Evolutionary conservation across 2,113 vertebrate genomes (phyloP).

Genomic region (Pelmatolapia mariae): DNA sequence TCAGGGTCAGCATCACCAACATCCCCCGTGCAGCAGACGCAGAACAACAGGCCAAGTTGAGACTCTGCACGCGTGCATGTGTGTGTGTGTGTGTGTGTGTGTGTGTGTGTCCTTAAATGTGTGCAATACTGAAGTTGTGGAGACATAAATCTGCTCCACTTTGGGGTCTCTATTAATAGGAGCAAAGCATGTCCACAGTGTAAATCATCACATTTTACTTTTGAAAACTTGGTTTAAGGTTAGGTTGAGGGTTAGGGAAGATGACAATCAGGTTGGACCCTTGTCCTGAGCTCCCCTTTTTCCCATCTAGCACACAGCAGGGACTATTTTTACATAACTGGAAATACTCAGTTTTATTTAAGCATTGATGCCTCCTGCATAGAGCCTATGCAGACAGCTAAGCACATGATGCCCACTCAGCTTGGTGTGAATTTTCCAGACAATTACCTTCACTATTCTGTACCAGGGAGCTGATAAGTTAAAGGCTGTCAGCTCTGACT

Average conservation of each 20-base stretch:
- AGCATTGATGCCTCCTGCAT: background rate
- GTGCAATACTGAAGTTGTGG: background rate
- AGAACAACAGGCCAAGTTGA: conserved; percentile 15
- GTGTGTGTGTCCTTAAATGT: conserved; percentile 7
- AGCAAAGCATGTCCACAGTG: background rate
- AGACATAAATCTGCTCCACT: background rate
- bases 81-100: conserved; percentile 10
- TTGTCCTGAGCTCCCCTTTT: background rate
- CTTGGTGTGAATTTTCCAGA: background rate
- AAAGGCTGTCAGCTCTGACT: background rate
- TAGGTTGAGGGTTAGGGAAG: background rate
- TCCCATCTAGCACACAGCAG: background rate
- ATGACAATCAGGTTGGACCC: background rate
- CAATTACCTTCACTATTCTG: background rate
- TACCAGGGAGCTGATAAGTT: background rate
- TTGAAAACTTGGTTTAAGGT: background rate
- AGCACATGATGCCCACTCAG: background rate
- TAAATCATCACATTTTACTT: background rate
- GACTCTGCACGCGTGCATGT: background rate
- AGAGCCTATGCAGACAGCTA: background rate
- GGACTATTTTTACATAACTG: background rate
- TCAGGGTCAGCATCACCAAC: conserved; percentile 46
- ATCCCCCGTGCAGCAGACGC: conserved; percentile 2
- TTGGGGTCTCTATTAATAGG: background rate
- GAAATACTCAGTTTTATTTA: background rate